Percentiles rank a stretch among this genome's conserved stretches.
Conservation (phyloP, 2,888 invertebrate species). For the Xanthia icteritia region DNA sequence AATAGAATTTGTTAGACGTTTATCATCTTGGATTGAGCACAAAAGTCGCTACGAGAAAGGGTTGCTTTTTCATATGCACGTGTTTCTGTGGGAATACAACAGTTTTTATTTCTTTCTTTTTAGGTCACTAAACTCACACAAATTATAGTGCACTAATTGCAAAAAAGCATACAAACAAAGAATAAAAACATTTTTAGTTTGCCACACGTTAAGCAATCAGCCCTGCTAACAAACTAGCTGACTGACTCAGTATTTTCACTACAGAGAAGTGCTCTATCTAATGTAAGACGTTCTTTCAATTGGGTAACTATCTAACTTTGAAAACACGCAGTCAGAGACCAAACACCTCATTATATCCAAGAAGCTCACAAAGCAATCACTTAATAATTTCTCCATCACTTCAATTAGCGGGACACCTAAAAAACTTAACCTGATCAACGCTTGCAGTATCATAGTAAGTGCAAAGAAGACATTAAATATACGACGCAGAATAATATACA, state of each 20-base stretch:
- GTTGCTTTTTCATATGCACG: not conserved
- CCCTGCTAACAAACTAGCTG: no score
- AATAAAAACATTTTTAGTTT: not conserved
- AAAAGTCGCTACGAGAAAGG: not conserved
- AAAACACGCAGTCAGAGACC: not conserved
- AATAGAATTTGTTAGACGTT: constrained; percentile 8
- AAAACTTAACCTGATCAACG: constrained; percentile 35
- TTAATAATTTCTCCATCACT: constrained; percentile 13
- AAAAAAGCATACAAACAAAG: not conserved
- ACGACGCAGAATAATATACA: constrained; percentile 24
- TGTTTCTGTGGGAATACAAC: not conserved
- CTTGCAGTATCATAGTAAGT: constrained; percentile 39
- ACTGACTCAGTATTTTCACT: no score
- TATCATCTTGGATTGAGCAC: not conserved
- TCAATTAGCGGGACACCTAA: constrained; percentile 26
- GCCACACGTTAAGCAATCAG: not conserved
- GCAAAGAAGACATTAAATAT: constrained; percentile 54
- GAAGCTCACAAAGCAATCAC: constrained; percentile 7
- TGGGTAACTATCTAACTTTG: not conserved
- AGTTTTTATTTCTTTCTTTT: not conserved
- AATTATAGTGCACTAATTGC: not conserved
- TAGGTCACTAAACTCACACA: not conserved
- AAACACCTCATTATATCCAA: constrained; percentile 10
- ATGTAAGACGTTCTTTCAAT: not conserved
- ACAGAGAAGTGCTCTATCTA: no score